phyloP scores from a whole-genome alignment of 1,140 invertebrate genomes.

The Thaumatotibia leucotreta region DNA sequence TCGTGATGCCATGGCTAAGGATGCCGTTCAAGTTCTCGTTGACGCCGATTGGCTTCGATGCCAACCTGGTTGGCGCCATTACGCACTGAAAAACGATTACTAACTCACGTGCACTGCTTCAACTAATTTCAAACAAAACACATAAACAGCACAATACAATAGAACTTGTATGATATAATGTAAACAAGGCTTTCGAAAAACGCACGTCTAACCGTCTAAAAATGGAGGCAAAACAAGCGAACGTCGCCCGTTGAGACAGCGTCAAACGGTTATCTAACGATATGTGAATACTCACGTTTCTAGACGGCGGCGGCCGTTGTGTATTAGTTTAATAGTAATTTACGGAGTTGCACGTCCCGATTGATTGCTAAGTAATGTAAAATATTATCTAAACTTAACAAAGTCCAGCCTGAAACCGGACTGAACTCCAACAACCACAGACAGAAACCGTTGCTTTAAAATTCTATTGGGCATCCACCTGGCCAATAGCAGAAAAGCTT shows the following conservation, averaged over 20 bases:
- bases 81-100: conserved; percentile 40
- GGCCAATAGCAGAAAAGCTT: conserved; percentile 38
- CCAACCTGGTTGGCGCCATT: conserved; percentile 79
- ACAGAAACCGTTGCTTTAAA: conserved; percentile 70
- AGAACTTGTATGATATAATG: conserved; percentile 20
- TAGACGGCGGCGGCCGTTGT: conserved; percentile 55
- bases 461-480: conserved; percentile 47
- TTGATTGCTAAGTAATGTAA: conserved; percentile 34
- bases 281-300: conserved; percentile 46
- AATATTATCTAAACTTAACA: conserved; percentile 46
- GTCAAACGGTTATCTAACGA: conserved; percentile 41
- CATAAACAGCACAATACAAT: background rate
- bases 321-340: conserved; percentile 30
- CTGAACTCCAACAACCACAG: conserved; percentile 43
- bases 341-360: conserved; percentile 39
- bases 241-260: conserved; percentile 36
- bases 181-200: conserved; percentile 43
- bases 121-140: conserved; percentile 19
- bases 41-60: conserved; percentile 68
- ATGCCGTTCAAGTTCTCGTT: conserved; percentile 67
- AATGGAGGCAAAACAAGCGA: conserved; percentile 74
- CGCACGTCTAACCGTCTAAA: conserved; percentile 51
- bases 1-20: conserved; percentile 58
- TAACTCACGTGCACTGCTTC: conserved; percentile 43
- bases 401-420: conserved; percentile 61